phyloP scores from a whole-genome alignment of 2,797 vertebrate genomes.

The Selene dorsalis region DNA sequence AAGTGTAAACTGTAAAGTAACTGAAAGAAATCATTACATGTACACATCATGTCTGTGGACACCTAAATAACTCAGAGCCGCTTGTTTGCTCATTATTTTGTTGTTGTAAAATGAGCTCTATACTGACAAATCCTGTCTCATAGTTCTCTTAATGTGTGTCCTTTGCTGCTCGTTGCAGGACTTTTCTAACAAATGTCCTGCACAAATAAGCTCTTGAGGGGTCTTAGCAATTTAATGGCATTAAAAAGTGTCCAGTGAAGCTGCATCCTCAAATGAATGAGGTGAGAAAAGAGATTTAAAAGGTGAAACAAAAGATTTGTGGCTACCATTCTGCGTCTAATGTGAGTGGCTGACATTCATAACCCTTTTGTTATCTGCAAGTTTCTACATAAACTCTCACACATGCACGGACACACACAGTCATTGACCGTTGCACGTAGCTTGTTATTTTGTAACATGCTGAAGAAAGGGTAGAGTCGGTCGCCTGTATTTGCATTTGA shows the following conservation, averaged over 20 bases:
- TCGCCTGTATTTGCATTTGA: constrained; percentile 47
- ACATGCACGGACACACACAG: neutral
- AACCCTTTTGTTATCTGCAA: constrained; percentile 32
- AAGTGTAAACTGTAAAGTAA: neutral
- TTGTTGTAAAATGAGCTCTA: neutral
- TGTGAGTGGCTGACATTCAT: constrained; percentile 32
- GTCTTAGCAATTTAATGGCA: constrained; percentile 31
- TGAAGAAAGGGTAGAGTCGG: constrained; percentile 30
- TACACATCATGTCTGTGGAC: neutral
- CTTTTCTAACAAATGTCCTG: constrained; percentile 19
- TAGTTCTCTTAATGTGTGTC: neutral
- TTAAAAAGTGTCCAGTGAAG: constrained; percentile 31
- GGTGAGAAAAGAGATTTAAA: constrained; percentile 51
- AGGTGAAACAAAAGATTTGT: constrained; percentile 50
- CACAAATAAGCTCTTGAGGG: constrained; percentile 28
- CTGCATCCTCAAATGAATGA: constrained; percentile 29
- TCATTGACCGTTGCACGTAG: neutral
- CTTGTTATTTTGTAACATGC: constrained; percentile 52
- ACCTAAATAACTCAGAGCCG: neutral
- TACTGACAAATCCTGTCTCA: no score
- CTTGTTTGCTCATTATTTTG: neutral
- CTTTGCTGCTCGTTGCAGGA: neutral
- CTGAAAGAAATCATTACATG: neutral
- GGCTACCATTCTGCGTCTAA: constrained; percentile 24
- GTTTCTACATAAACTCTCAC: constrained; percentile 13